A percentile compares a stretch with the other conserved stretches of the same genome.
Evolutionary conservation across 2,888 invertebrate species (phyloP).

Genomic region (Autographa gamma): DNA sequence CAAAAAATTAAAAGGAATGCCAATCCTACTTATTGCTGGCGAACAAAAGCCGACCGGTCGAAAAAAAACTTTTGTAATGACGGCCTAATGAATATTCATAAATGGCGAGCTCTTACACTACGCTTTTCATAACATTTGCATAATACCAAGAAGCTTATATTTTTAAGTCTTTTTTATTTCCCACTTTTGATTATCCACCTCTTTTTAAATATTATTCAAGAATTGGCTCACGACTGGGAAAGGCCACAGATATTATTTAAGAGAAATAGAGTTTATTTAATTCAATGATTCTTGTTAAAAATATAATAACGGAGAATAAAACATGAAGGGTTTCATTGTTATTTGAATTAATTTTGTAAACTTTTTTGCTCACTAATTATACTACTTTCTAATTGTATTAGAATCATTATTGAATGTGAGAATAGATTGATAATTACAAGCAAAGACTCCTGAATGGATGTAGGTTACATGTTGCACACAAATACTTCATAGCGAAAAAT

Average conservation of each 20-base stretch:
- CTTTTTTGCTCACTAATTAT: too few species aligned
- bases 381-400: too few species aligned
- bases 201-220: constrained; percentile 25
- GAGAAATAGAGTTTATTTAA: not conserved
- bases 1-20: constrained; percentile 23
- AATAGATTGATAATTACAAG: too few species aligned
- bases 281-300: not conserved
- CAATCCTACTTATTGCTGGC: constrained; percentile 45
- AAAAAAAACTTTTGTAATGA: constrained; percentile 63
- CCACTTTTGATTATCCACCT: constrained; percentile 49
- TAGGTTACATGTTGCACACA: too few species aligned
- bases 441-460: too few species aligned
- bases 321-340: too few species aligned
- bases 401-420: too few species aligned
- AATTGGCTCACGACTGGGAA: constrained; percentile 14
- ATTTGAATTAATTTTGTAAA: too few species aligned
- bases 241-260: constrained; percentile 5
- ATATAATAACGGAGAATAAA: not conserved
- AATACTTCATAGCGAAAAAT: too few species aligned
- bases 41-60: constrained; percentile 45
- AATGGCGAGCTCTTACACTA: constrained; percentile 60
- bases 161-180: constrained; percentile 44
- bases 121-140: constrained; percentile 68
- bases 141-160: constrained; percentile 61
- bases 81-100: constrained; percentile 65